Conservation (phyloP, 2,113 vertebrate genomes). For the Marcusenius ussheri region DNA sequence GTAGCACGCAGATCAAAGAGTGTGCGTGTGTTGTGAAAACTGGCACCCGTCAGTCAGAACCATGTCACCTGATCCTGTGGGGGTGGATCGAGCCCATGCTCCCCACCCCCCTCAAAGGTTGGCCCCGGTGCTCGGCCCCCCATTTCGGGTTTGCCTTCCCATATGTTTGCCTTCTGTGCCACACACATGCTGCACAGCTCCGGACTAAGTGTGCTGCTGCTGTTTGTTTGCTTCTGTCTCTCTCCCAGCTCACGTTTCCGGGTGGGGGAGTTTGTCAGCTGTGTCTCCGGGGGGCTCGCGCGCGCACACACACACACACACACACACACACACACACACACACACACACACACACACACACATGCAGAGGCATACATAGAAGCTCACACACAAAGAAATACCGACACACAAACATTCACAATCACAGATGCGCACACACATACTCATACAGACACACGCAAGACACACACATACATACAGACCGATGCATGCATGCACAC, state of each 20-base stretch:
- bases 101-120: neutral
- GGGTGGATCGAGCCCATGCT: neutral
- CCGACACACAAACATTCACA: conserved; percentile 1
- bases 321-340: neutral
- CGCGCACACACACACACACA: neutral
- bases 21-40: neutral
- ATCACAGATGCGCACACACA: too few species aligned
- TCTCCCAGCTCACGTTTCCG: neutral
- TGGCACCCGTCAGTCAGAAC: neutral
- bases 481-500: neutral
- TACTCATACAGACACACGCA: too few species aligned
- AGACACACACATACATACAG: neutral
- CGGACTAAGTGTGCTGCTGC: neutral
- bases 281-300: neutral
- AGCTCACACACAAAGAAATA: neutral
- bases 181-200: neutral
- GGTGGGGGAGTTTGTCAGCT: neutral
- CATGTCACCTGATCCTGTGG: neutral
- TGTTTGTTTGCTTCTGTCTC: neutral
- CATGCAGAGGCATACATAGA: neutral
- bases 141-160: neutral
- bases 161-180: neutral
- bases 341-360: neutral
- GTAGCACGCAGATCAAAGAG: neutral
- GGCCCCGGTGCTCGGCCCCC: neutral